These are phyloP conservation scores for Neodontobutis hainanensis DNA, from an alignment of 2,113 vertebrate species.

Conservation along the genomic window DNA sequence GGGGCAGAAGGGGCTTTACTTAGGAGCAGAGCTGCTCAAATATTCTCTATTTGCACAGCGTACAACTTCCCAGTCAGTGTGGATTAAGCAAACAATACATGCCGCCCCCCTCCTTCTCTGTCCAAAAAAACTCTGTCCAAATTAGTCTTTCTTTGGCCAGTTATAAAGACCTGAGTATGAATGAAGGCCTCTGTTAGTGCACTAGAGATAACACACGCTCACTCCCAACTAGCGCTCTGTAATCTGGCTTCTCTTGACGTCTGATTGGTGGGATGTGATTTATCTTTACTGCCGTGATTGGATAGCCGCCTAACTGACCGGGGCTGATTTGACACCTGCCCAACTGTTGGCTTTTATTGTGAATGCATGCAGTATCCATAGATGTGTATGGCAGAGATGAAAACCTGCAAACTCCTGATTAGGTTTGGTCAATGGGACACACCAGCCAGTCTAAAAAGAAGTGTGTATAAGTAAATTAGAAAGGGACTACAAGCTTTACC, in stretches of 20 bases:
- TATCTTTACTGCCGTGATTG: conserved; percentile 41
- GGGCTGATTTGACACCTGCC: conserved; percentile 47
- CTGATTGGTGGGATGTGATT: conserved; percentile 52
- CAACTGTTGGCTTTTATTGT: conserved; percentile 21
- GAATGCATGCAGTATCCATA: not conserved
- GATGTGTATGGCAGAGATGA: conserved; percentile 4
- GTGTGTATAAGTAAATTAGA: no score
- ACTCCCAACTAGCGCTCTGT: conserved; percentile 45
- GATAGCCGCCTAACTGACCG: conserved; percentile 31
- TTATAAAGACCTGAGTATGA: conserved; percentile 77
- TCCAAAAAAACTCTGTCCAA: conserved; percentile 72
- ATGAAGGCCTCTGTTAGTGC: conserved; percentile 74
- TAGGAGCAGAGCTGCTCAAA: conserved; percentile 72
- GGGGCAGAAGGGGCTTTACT: conserved; percentile 72
- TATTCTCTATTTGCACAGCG: conserved; percentile 78
- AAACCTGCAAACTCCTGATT: conserved; percentile 31
- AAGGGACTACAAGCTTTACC: no score
- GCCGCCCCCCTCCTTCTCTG: conserved; percentile 47
- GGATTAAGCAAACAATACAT: conserved; percentile 79
- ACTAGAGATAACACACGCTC: conserved; percentile 72
- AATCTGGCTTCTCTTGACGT: conserved; percentile 28
- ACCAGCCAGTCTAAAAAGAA: conserved; percentile 22
- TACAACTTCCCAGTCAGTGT: conserved; percentile 80
- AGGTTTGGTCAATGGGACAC: conserved; percentile 26
- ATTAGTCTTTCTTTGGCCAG: conserved; percentile 77